Base-by-base conservation (phyloP, 2,797 vertebrate species). In the Merluccius polli region DNA sequence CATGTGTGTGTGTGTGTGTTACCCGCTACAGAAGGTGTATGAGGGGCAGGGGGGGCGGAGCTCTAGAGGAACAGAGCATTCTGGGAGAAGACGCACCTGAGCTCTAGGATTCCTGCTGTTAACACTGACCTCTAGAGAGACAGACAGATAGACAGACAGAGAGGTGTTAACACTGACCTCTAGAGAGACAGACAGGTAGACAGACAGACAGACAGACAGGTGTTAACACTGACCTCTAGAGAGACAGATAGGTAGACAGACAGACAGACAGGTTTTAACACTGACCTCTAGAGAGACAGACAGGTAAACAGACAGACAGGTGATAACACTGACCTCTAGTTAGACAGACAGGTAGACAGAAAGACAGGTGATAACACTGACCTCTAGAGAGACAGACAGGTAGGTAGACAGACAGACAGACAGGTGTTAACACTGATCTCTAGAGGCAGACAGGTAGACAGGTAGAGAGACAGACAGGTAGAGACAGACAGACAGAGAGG, bases 61-160 rank as follows among this genome's bases (percentile, higher is more conserved):
- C 0, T 89, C 82, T 0, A 87, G 74, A 18, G 79, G 85, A 70
- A 91, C 81, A 5, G 83, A 83, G 48, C 79, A 85, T 76, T 89
- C 84, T 76, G 90, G 85, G 82, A 94, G 79, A 2, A 93, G 10
- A 0, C 77, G 36, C 15, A 95, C 83, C 31, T 29, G 85, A 71
- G 92, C 89, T 0, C 89, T 44, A 4, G 93, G 93, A 41, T 94
- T 93, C 77, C 91, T 90, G 85, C 93, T 93, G 85, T 95, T 95
- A 1, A 93, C 85, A n/a, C 93, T 94, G 82, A 94, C 87, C 83
- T 94, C 93, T 94, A 77, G 0, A 74, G n/a, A n/a, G n/a, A n/a
- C n/a, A n/a, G n/a, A n/a, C n/a, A n/a, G n/a, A n/a, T n/a, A n/a
- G n/a, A n/a, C n/a, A n/a, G 73, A 74, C n/a, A 72, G 70, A 38